Conservation (phyloP, 1,140 invertebrate species). For the Bombyx mandarina region DNA sequence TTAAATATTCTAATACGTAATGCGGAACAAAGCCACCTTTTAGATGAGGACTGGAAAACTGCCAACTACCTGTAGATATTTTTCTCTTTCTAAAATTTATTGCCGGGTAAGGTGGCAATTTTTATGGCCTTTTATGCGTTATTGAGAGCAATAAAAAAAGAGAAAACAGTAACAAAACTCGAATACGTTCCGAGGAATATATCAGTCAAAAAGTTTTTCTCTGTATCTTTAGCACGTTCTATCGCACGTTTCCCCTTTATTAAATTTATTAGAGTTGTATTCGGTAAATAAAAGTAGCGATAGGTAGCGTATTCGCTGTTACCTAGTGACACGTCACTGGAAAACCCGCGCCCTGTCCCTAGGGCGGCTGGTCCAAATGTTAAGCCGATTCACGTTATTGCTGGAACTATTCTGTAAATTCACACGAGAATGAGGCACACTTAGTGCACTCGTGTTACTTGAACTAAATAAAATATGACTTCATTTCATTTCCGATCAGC, state of each 20-base stretch:
- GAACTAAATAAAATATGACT: too few relatives aligned
- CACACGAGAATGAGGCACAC: conserved; percentile 15
- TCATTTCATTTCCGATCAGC: too few relatives aligned
- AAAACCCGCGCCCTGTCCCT: conserved; percentile 36
- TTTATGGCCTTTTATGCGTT: conserved; percentile 32
- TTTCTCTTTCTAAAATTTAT: conserved; percentile 38
- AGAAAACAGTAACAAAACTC: background rate
- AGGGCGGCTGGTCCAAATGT: conserved; percentile 24
- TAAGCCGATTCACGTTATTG: conserved; percentile 47
- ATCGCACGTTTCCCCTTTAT: conserved; percentile 43
- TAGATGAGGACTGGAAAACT: conserved; percentile 50
- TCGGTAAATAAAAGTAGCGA: conserved; percentile 40
- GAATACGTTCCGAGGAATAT: conserved; percentile 11
- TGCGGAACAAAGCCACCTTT: conserved; percentile 45
- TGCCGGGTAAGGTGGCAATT: conserved; percentile 32
- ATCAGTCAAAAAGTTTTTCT: conserved; percentile 25
- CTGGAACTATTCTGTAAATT: conserved; percentile 35
- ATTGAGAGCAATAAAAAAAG: conserved; percentile 23
- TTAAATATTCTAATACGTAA: conserved; percentile 45
- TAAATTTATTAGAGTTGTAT: conserved; percentile 51
- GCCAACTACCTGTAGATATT: conserved; percentile 64
- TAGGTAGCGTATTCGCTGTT: conserved; percentile 26
- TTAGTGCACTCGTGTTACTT: too few relatives aligned
- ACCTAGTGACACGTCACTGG: conserved; percentile 34
- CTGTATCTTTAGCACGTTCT: conserved; percentile 22